Evolutionary conservation across 2,797 vertebrate species (phyloP).

Genomic region (Xiphophorus birchmanni): DNA sequence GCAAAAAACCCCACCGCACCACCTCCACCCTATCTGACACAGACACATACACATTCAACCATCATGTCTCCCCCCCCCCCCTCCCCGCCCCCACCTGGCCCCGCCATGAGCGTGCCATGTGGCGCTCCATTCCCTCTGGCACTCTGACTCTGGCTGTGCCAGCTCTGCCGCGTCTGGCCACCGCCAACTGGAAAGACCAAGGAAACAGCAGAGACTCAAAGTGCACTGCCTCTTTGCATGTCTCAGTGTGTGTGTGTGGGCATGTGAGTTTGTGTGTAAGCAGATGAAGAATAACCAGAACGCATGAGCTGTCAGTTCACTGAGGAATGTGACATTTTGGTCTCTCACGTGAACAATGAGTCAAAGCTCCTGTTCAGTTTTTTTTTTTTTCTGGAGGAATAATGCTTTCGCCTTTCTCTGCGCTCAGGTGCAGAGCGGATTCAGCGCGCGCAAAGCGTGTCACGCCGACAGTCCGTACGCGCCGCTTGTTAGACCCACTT

Average conservation of each 20-base stretch:
- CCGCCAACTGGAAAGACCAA: conserved; percentile 76
- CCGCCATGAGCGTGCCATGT: conserved; percentile 82
- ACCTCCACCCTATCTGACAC: conserved; percentile 28
- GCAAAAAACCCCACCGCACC: conserved; percentile 71
- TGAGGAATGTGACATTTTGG: conserved; percentile 26
- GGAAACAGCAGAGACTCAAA: conserved; percentile 73
- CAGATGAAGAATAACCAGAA: conserved; percentile 30
- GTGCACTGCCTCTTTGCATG: conserved; percentile 68
- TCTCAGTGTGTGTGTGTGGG: conserved; percentile 27
- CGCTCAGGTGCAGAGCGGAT: conserved; percentile 52
- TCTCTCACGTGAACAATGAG: conserved; percentile 16
- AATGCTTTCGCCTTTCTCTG: conserved; percentile 20
- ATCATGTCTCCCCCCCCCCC: conserved; percentile 60
- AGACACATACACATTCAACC: conserved; percentile 25
- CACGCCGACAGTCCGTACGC: conserved; percentile 57
- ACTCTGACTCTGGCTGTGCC: conserved; percentile 79
- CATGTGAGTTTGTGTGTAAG: not conserved
- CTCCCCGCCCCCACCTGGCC: conserved; percentile 80
- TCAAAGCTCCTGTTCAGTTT: conserved; percentile 19
- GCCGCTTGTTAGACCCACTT: conserved; percentile 59
- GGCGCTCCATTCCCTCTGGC: conserved; percentile 83
- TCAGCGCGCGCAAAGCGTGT: conserved; percentile 42
- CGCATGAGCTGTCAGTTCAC: conserved; percentile 48
- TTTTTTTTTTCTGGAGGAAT: not conserved
- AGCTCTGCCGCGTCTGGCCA: conserved; percentile 76